phyloP scores from a whole-genome alignment of 1,140 invertebrate species.

The Delia radicum region DNA sequence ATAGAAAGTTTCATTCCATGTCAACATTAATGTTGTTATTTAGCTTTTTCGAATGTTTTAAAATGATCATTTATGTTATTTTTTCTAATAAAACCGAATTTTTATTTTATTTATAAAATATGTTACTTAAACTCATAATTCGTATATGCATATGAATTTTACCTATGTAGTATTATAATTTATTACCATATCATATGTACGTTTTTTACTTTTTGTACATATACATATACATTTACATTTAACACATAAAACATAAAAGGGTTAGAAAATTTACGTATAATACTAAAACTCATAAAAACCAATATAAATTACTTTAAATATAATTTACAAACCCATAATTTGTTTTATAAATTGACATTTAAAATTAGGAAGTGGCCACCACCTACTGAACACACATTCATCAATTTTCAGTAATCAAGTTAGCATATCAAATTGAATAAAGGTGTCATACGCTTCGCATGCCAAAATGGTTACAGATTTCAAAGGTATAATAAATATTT shows the following conservation, averaged over 20 bases:
- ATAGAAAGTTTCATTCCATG: no score
- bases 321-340: constrained; percentile 21
- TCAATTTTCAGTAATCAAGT: neutral
- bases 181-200: neutral
- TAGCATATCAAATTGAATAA: constrained; percentile 20
- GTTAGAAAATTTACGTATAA: neutral
- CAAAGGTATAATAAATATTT: constrained; percentile 4
- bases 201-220: no score
- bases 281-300: constrained; percentile 1
- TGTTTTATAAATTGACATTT: constrained; percentile 8
- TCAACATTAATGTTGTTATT: no score
- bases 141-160: neutral
- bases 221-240: neutral
- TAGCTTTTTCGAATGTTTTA: no score
- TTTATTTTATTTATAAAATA: neutral
- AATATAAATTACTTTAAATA: constrained; percentile 12
- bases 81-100: neutral
- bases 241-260: neutral
- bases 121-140: constrained; percentile 8
- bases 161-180: neutral
- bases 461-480: neutral
- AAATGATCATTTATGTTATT: no score
- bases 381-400: neutral
- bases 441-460: neutral
- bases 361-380: neutral